Base-by-base conservation (phyloP, 2,888 invertebrate species). In the Mesorhabditis belari region DNA sequence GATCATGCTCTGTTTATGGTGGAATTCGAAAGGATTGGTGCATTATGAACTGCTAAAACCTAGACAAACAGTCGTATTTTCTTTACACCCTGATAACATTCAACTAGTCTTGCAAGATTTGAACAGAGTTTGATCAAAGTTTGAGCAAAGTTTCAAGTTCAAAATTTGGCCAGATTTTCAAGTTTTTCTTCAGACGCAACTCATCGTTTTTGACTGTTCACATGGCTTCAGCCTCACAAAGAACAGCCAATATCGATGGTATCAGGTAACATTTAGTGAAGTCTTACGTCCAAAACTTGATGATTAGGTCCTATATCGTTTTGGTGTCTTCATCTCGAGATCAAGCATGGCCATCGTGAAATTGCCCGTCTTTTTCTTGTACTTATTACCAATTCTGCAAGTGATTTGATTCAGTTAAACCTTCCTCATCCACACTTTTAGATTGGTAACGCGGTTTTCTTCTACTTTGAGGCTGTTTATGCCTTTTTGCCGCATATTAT, bases 231-330 rank as follows among this genome's bases (percentile, higher is more conserved):
- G 61, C 6, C 61, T 74, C 52, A 28, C 62, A n/a, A 57, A 52
- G 21, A 51, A 65, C 19, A 61, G 61, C 6, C 90, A 90, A 78
- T 90, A 90, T 76, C 85, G 89, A 68, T 90, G 90, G 89, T 86
- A 88, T 52, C 88, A 90, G 81, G 88, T 89, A 5, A 86, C n/a
- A n/a, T 44, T 44, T 12, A 44, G 44, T 44, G 9, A 9, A 44
- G 44, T 9, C n/a, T n/a, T n/a, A 44, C 44, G 12, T 44, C 12
- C 12, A 12, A 9, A 44, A n/a, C 52, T 51, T 21, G 1, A 35
- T 35, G 12, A 19, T 23, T 35, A 35, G 44, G 44, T 35, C 12
- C 44, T 35, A 9, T 35, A 35, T n/a, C 44, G 44, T n/a, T 9
- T n/a, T n/a, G 44, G 44, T 9, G 44, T 35, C 12, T 35, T 35